Evolutionary conservation across 2,113 vertebrate species (phyloP), one percentile per base, ranked within the genome.

Genomic region (Cyprinus carpio): DNA sequence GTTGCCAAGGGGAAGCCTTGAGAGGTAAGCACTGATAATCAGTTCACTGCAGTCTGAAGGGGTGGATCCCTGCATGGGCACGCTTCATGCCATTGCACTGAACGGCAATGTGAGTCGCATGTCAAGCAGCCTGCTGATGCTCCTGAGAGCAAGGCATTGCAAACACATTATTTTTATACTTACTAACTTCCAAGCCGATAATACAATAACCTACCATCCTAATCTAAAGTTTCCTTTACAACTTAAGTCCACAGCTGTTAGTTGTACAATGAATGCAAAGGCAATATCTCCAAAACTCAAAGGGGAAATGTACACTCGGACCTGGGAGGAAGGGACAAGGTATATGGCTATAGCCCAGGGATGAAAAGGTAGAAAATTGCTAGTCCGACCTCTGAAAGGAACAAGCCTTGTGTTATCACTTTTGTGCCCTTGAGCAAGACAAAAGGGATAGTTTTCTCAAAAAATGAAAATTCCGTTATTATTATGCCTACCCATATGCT

Each of bases 1-100:
- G 92, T 94, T 93, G 91, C 92, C 90, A 92, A 90, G 89, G 93
- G 92, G 91, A 91, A 89, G 89, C 91, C 87, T 16, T 2, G 82
- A 84, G 89, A 92, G 89, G 77, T 84, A 82, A 87, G 83, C 88
- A 88, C 87, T 84, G 65, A 65, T 90, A 88, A 89, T 89, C 89
- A 90, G 83, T 86, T 78, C 31, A 27, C 88, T 78, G 82, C 90
- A 88, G 90, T 89, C 89, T 89, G 89, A 80, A 67, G 74, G 79
- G 91, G 88, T 87, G 76, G 67, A 37, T 86, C 88, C 90, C 84
- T 86, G 85, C 87, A 86, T 76, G 15, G 71, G 15, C 2, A 65
- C 11, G 84, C 87, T 90, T 88, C 91, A 81, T 90, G 88, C 87
- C 90, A 54, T 77, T 56, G 60, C 88, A 85, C 89, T 89, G 79